phyloP scores from a whole-genome alignment of 2,888 invertebrate genomes.

The Beris morrisii region DNA sequence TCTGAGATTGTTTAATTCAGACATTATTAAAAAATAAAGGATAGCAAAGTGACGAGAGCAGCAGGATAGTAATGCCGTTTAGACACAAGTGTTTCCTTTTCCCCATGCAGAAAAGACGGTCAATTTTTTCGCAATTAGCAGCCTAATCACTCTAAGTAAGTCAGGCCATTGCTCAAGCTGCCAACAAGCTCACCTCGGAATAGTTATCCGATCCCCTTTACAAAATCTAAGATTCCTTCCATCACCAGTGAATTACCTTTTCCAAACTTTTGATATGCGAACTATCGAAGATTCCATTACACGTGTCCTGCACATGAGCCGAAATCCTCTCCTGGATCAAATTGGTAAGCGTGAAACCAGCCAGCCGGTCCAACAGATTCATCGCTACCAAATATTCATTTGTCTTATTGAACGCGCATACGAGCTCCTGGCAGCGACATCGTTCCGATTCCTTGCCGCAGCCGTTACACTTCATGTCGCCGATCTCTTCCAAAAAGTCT shows the following conservation, averaged over 20 bases:
- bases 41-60: too few relatives aligned
- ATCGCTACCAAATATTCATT: constrained; percentile 78
- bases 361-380: constrained; percentile 77
- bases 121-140: too few relatives aligned
- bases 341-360: constrained; percentile 81
- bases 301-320: constrained; percentile 79
- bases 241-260: constrained; percentile 58
- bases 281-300: constrained; percentile 84
- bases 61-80: too few relatives aligned
- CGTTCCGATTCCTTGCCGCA: constrained; percentile 67
- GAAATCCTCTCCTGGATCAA: constrained; percentile 83
- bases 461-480: constrained; percentile 69
- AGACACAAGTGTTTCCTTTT: too few relatives aligned
- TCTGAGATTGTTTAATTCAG: too few relatives aligned
- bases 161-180: too few relatives aligned
- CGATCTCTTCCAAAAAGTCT: constrained; percentile 58
- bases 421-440: constrained; percentile 64
- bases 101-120: too few relatives aligned
- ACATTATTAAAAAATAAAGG: too few relatives aligned
- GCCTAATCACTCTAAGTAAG: too few relatives aligned
- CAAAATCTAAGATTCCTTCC: not conserved
- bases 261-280: constrained; percentile 77
- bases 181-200: too few relatives aligned
- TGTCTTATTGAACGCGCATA: constrained; percentile 69
- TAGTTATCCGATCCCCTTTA: too few relatives aligned